Evolutionary conservation across 1,140 invertebrate genomes (phyloP), one percentile per base, ranked within the genome.

Genomic region (Pararge aegeria): DNA sequence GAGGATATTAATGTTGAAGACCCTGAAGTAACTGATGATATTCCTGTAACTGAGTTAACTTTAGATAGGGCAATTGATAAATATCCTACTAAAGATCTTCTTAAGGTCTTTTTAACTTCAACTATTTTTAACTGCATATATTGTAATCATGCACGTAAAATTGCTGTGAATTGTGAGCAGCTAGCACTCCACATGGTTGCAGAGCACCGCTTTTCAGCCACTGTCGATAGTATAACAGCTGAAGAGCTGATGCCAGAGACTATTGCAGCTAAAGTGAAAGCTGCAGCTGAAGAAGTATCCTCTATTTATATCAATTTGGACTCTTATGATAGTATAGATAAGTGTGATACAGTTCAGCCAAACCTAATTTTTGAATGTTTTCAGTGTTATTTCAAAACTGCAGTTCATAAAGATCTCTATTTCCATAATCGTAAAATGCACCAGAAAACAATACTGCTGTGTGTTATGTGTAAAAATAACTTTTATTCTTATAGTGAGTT

Each of bases 401-500:
- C 92, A 3, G 89, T 94, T 27, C 95, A 96, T 73, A 96, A 96
- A 86, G 95, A 97, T 83, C 90, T 96, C 9, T 96, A 95, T 85
- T 90, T 95, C 64, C 95, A 97, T 80, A 96, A 96, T 80, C 91
- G 95, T 49, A 95, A 96, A 87, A 93, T 95, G 92, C 95, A 97
- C 87, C 93, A 95, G 66, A 96, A 95, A 81, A 93, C 94, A 20
- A 94, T 95, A 57, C 90, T 96, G 34, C 81, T 95, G 30, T 97
- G 95, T 87, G 93, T 95, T 57, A 96, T 97, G 95, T 97, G 95
- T 80, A 95, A 96, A 89, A 93, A 93, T 19, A 95, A 94, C 72
- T 96, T 96, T 90, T 95, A 94, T 78, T 95, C 93, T 87, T 96
- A 96, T 78, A 96, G 95, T 86, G 95, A 97, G 84, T 86, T 97